Conservation (phyloP, 2,113 vertebrate genomes). For the Alectura lathami region DNA sequence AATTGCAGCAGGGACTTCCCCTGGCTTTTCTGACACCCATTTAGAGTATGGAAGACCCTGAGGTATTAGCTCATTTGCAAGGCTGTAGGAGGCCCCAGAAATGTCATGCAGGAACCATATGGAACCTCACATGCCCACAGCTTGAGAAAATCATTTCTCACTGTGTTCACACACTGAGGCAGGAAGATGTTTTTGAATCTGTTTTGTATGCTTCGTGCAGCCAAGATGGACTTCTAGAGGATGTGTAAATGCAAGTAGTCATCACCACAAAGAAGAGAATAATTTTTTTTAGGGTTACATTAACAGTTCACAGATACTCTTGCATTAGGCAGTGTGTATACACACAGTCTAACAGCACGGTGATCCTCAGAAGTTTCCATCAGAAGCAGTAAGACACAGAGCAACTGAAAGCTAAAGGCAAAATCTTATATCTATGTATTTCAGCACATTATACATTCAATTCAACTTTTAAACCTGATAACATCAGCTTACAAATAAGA, state of each 20-base stretch:
- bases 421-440: background rate
- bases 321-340: background rate
- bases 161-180: background rate
- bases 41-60: background rate
- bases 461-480: background rate
- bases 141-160: background rate
- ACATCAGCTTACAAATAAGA: background rate
- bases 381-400: background rate
- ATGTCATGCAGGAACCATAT: accelerated
- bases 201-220: background rate
- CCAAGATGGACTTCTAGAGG: background rate
- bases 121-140: background rate
- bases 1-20: background rate
- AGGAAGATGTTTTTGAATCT: background rate
- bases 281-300: background rate
- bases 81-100: no score
- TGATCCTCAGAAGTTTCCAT: background rate
- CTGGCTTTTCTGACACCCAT: background rate
- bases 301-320: background rate
- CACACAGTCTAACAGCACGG: accelerated
- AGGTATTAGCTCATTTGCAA: background rate
- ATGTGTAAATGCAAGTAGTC: background rate
- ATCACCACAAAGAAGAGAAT: accelerated
- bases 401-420: background rate
- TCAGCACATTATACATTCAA: background rate